A percentile compares a stretch with the other conserved stretches of the same genome.
These are phyloP conservation scores for Osmerus mordax DNA, from an alignment of 2,113 vertebrate genomes.

Conservation along the genomic window DNA sequence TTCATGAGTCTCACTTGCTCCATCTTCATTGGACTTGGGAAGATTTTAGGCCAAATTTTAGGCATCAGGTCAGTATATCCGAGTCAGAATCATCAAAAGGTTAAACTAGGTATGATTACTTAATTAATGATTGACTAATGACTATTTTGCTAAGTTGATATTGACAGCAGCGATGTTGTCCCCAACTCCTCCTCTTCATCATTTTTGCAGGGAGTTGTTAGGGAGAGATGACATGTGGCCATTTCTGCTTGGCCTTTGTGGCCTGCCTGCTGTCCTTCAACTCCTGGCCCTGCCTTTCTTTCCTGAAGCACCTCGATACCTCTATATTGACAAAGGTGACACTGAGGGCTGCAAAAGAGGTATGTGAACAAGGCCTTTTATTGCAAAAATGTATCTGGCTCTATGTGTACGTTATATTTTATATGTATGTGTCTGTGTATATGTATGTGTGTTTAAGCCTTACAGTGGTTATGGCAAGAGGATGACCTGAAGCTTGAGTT, in stretches of 20 bases:
- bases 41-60: slow-evolving; percentile 71
- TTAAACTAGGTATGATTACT: too few species aligned
- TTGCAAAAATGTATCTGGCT: not conserved
- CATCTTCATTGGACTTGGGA: slow-evolving; percentile 72
- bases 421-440: not conserved
- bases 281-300: slow-evolving; percentile 70
- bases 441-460: slow-evolving; percentile 42
- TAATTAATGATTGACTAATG: too few species aligned
- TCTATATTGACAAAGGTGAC: slow-evolving; percentile 75
- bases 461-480: slow-evolving; percentile 67
- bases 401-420: not conserved
- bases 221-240: slow-evolving; percentile 75
- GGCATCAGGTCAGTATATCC: slow-evolving; percentile 67
- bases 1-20: slow-evolving; percentile 64
- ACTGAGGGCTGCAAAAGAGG: slow-evolving; percentile 68
- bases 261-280: slow-evolving; percentile 73
- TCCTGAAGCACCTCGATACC: slow-evolving; percentile 75
- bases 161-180: too few species aligned
- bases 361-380: slow-evolving; percentile 36
- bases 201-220: slow-evolving; percentile 71
- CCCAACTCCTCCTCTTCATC: not conserved
- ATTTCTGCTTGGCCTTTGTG: slow-evolving; percentile 69
- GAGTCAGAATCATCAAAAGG: too few species aligned
- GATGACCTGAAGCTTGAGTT: slow-evolving; percentile 58
- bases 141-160: too few species aligned